Evolutionary conservation across 92 coral and sea anemone genomes (phyloP).

Genomic region (Siderastrea radians): DNA sequence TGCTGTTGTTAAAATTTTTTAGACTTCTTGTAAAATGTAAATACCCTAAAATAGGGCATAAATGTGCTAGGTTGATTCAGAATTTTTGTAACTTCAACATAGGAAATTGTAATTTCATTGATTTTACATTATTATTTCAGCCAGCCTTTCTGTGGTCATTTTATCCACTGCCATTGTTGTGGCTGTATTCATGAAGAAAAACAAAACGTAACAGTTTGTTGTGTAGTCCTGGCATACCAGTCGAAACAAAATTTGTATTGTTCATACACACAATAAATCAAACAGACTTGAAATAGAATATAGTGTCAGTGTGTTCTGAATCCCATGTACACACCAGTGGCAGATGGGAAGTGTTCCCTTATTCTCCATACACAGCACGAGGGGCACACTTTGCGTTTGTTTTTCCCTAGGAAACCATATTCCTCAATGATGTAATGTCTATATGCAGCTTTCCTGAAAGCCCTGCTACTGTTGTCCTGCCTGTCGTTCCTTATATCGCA

Average conservation of each 20-base stretch:
- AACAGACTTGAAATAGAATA: not conserved
- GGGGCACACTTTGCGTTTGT: not conserved
- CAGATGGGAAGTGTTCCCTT: not conserved
- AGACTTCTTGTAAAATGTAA: too few species aligned
- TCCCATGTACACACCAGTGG: conserved; percentile 10
- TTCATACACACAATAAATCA: not conserved
- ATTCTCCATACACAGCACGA: conserved; percentile 1
- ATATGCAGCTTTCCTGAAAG: not conserved
- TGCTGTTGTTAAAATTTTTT: too few species aligned
- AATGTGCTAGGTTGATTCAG: too few species aligned
- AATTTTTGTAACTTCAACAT: too few species aligned
- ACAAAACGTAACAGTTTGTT: not conserved
- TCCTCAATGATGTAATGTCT: not conserved
- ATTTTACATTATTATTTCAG: too few species aligned
- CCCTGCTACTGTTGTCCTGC: not conserved
- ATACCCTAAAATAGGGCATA: too few species aligned
- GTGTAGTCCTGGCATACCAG: not conserved
- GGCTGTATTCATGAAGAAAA: too few species aligned
- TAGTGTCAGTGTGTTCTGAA: not conserved
- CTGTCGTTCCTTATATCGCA: conserved; percentile 45
- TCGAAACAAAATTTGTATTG: not conserved
- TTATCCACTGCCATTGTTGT: too few species aligned
- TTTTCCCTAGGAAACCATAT: not conserved
- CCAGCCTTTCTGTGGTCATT: too few species aligned
- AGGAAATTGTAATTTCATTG: too few species aligned